These are phyloP conservation scores for Drosophila setosimentum DNA, from an alignment of 2,888 invertebrate genomes.

Conservation along the genomic window DNA sequence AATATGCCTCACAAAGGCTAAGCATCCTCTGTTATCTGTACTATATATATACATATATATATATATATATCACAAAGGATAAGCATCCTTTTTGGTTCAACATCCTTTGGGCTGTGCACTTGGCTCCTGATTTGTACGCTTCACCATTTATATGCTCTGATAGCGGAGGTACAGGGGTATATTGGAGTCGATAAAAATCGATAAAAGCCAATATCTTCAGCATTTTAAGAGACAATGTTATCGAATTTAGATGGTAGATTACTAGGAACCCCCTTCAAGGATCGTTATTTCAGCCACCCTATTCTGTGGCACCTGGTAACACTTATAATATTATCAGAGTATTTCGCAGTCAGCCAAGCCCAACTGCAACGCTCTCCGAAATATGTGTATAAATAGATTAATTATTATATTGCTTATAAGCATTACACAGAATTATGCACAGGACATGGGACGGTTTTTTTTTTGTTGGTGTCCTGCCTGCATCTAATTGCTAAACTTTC, in stretches of 20 bases:
- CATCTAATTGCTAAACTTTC: slow-evolving; percentile 45
- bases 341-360: background rate
- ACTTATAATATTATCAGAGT: background rate
- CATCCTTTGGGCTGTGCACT: slow-evolving; percentile 1
- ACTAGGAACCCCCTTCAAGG: background rate
- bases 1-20: slow-evolving; percentile 9
- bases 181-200: background rate
- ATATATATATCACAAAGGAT: background rate
- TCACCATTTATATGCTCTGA: background rate
- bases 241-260: background rate
- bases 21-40: slow-evolving; percentile 1
- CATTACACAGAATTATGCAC: slow-evolving; percentile 11
- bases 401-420: background rate
- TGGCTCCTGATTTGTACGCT: slow-evolving; percentile 10
- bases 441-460: background rate
- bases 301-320: background rate
- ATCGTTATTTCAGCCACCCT: background rate
- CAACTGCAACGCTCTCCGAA: background rate
- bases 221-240: background rate
- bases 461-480: slow-evolving; percentile 5
- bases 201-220: background rate
- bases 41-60: background rate
- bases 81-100: background rate
- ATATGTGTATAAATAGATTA: background rate
- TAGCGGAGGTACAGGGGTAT: background rate